These are phyloP conservation scores for Ditylenchus dipsaci DNA, from an alignment of 1,140 invertebrate species.

Conservation along the genomic window DNA sequence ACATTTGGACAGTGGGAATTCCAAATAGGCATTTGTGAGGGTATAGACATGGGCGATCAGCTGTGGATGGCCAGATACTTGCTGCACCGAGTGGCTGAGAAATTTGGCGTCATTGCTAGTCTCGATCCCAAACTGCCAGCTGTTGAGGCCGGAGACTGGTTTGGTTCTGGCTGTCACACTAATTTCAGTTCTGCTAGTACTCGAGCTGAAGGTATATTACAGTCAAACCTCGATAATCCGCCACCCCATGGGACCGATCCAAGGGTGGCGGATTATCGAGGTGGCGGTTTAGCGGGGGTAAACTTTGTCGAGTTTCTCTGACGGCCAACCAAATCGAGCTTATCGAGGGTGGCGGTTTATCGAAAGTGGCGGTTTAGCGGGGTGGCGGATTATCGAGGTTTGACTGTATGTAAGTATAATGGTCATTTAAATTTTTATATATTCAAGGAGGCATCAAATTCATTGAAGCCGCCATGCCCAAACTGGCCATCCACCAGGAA, in stretches of 20 bases:
- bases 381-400: no score
- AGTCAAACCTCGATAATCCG: no score
- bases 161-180: constrained; percentile 79
- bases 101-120: constrained; percentile 79
- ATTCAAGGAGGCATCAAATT: constrained; percentile 66
- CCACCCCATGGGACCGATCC: no score
- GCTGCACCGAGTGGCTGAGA: constrained; percentile 78
- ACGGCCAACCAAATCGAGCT: no score
- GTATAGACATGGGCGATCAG: constrained; percentile 76
- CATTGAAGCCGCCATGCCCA: constrained; percentile 65
- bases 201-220: constrained; percentile 64
- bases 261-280: no score
- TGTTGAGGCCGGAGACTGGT: constrained; percentile 67
- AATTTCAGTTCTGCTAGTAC: constrained; percentile 85
- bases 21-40: constrained; percentile 46
- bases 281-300: no score
- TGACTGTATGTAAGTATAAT: neutral
- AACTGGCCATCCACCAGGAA: constrained; percentile 73
- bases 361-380: no score
- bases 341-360: no score
- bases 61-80: constrained; percentile 73
- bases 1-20: constrained; percentile 74
- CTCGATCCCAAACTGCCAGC: constrained; percentile 69
- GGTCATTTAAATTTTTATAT: neutral
- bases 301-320: no score